Evolutionary conservation across 2,888 invertebrate genomes (phyloP), one percentile per base, ranked within the genome.

Genomic region (Hydriomena furcata): DNA sequence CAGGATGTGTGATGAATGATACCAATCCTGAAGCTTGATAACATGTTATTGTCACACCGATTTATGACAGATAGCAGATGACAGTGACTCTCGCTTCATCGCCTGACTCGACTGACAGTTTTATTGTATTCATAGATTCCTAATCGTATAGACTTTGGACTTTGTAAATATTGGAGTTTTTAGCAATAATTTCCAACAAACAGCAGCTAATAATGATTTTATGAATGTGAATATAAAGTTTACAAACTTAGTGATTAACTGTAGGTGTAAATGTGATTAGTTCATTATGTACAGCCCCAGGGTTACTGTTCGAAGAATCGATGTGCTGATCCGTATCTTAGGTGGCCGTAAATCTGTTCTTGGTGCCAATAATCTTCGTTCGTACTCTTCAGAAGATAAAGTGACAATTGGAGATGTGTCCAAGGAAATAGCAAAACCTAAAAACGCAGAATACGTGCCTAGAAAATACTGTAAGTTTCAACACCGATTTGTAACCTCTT

Each of bases 391-490:
- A 54, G 80, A 86, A 48, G 91, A 91, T 61, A 91, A 88, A 76
- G 93, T 96, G 35, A 93, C 93, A 25, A 95, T 96, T 63, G 96
- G 95, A 61, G 94, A 94, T 82, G 93, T 96, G 58, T 92, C 92
- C 24, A 95, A 94, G 76, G 90, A 91, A 27, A 68, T 91, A 7
- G 68, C 70, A 49, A 71, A 80, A 34, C 93, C 96, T 0, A 93
- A 92, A 65, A 92, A 93, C 73, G 93, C 94, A 1, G 95, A 97
- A 89, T 93, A 95, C 76, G 96, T 98, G n/a, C 98, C 98, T 5
- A 87, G 91, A 65, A 94, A 94, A 66, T 96, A 95, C 76, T 89
- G 96, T 96, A 91, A 94, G 94, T 92, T 42, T 53, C 44, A 30
- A 23, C 4, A 3, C 6, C 6, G 5, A 30, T 45, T 40, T 54